Evolutionary conservation across 2,113 vertebrate genomes (phyloP).

Genomic region (Gymnogyps californianus): DNA sequence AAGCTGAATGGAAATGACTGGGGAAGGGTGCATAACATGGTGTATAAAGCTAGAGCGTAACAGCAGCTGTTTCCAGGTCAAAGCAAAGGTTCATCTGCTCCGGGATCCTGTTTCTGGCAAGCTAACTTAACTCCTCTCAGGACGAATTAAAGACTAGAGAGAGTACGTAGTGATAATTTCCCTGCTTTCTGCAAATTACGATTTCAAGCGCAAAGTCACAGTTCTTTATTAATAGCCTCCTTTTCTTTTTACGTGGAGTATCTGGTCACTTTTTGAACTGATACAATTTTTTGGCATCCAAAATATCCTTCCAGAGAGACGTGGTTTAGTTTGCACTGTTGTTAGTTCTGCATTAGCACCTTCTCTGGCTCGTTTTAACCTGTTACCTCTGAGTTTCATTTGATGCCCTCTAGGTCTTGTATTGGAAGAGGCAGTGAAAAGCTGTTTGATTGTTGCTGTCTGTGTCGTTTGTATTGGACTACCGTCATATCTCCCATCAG

Average conservation of each 20-base stretch:
- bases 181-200: neutral
- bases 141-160: neutral
- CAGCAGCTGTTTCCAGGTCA: neutral
- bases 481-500: neutral
- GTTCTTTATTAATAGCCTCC: neutral
- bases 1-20: neutral
- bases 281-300: neutral
- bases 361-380: neutral
- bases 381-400: neutral
- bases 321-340: neutral
- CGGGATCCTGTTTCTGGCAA: neutral
- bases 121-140: neutral
- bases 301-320: neutral
- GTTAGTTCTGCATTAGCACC: neutral
- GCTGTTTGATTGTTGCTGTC: neutral
- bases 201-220: neutral
- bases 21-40: neutral
- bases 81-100: neutral
- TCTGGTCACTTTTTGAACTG: neutral
- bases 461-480: neutral
- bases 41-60: too few relatives aligned
- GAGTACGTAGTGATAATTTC: neutral
- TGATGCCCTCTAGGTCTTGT: neutral
- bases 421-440: neutral
- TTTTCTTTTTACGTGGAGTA: neutral